These are phyloP conservation scores for Chaetophractus vellerosus DNA, from an alignment of 2,797 vertebrate genomes.

Conservation along the genomic window DNA sequence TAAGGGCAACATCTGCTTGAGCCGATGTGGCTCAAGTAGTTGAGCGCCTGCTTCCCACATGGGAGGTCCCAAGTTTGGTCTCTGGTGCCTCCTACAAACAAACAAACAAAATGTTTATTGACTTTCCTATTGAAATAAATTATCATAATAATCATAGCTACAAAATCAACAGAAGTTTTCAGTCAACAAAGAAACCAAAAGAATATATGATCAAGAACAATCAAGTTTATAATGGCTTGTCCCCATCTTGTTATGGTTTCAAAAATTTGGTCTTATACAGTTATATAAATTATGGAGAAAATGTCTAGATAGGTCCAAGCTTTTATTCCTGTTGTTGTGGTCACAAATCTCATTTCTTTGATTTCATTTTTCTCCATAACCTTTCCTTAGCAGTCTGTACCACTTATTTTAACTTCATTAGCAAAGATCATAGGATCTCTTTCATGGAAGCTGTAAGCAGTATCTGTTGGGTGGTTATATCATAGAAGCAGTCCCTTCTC, in stretches of 20 bases:
- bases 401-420: constrained; percentile 73
- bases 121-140: constrained; percentile 17
- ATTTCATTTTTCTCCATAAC: constrained; percentile 66
- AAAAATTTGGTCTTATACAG: constrained; percentile 40
- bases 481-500: constrained; percentile 42
- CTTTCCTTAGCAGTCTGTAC: constrained; percentile 62
- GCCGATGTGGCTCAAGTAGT: no score
- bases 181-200: background rate
- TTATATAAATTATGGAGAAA: constrained; percentile 65
- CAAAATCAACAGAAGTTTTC: background rate
- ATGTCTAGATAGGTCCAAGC: constrained; percentile 73
- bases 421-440: constrained; percentile 26
- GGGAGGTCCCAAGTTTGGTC: no score
- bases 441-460: constrained; percentile 3
- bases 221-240: constrained; percentile 6
- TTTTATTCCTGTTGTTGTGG: constrained; percentile 32
- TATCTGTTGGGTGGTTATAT: background rate
- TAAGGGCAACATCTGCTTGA: no score
- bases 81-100: no score
- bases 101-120: background rate
- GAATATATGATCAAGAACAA: background rate
- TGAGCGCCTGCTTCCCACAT: no score
- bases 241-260: constrained; percentile 67
- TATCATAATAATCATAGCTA: background rate
- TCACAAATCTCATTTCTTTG: constrained; percentile 75